Percentiles rank a stretch among this genome's conserved stretches.
Evolutionary conservation across 2,888 invertebrate species (phyloP).

Genomic region (Sarcophaga subvicina): DNA sequence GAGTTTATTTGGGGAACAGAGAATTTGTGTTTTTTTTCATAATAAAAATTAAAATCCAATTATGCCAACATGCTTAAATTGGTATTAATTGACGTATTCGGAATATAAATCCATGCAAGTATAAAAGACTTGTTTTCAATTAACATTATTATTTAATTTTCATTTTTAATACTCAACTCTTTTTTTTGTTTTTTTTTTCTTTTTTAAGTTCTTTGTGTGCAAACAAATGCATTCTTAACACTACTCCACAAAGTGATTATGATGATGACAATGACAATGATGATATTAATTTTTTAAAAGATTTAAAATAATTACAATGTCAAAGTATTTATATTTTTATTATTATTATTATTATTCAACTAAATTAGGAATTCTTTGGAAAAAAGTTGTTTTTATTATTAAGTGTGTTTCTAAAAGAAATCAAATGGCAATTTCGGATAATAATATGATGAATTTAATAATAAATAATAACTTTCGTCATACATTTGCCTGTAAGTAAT

Average conservation of each 20-base stretch:
- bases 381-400: too few relatives aligned
- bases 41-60: slow-evolving; percentile 58
- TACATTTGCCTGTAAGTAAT: too few relatives aligned
- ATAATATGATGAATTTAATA: too few relatives aligned
- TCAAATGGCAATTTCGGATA: too few relatives aligned
- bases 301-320: too few relatives aligned
- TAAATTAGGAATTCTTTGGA: too few relatives aligned
- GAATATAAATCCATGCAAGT: slow-evolving; percentile 34
- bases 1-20: not conserved
- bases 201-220: not conserved
- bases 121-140: slow-evolving; percentile 17
- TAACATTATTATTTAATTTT: not conserved
- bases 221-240: not conserved
- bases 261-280: too few relatives aligned
- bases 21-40: not conserved
- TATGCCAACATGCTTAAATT: slow-evolving; percentile 49
- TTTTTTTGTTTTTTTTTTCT: not conserved
- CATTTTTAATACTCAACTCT: not conserved
- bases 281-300: too few relatives aligned
- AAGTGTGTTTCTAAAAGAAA: too few relatives aligned
- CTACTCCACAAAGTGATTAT: not conserved
- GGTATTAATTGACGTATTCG: slow-evolving; percentile 58
- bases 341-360: too few relatives aligned
- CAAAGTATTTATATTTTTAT: too few relatives aligned
- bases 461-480: too few relatives aligned